Conservation (phyloP, 2,888 invertebrate genomes). For the Eucriotettix oculatus region DNA sequence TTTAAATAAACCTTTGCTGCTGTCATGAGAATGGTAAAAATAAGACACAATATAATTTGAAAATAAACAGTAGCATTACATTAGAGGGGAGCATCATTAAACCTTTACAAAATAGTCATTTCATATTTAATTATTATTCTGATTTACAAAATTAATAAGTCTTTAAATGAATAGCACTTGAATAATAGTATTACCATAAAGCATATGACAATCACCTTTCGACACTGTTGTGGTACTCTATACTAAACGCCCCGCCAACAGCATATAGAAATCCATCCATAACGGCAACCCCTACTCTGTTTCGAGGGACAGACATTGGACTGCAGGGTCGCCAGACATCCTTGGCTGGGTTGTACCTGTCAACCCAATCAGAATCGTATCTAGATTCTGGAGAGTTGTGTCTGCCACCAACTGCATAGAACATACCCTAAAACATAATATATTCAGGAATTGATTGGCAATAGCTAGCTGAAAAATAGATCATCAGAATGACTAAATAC, state of each 20-base stretch:
- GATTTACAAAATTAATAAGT: too few species aligned
- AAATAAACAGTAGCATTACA: too few species aligned
- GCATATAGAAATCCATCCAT: conserved; percentile 67
- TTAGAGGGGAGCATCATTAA: too few species aligned
- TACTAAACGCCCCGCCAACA: conserved; percentile 77
- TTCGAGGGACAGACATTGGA: conserved; percentile 75
- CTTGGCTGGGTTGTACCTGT: conserved; percentile 67
- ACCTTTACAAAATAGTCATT: too few species aligned
- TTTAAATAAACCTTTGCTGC: too few species aligned
- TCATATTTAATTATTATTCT: too few species aligned
- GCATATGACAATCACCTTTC: conserved; percentile 62
- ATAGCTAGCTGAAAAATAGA: neutral
- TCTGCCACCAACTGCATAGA: conserved; percentile 84
- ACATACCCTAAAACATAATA: conserved; percentile 41
- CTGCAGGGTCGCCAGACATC: conserved; percentile 77
- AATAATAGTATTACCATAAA: too few species aligned
- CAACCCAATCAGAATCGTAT: conserved; percentile 35
- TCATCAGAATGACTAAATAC: neutral
- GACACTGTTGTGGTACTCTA: conserved; percentile 71
- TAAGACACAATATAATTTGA: too few species aligned
- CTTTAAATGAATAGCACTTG: too few species aligned
- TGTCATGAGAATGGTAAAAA: too few species aligned
- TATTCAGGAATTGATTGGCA: neutral
- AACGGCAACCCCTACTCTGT: conserved; percentile 87
- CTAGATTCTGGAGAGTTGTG: conserved; percentile 78